A percentile compares a stretch with the other conserved stretches of the same genome.
These are phyloP conservation scores for Lepeophtheirus nordmannii DNA, from an alignment of 2,888 invertebrate species.

Conservation along the genomic window DNA sequence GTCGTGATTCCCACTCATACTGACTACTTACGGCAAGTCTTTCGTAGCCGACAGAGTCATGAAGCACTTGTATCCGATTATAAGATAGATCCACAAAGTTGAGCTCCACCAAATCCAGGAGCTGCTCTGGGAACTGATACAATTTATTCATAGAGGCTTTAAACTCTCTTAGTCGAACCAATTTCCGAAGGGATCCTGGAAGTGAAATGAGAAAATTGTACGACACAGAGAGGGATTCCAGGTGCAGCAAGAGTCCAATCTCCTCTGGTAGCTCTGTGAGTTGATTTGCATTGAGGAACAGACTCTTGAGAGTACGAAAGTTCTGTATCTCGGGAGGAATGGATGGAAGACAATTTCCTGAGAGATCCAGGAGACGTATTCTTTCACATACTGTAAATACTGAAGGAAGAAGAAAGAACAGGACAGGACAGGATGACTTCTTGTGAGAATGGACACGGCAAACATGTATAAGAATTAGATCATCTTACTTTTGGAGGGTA, in stretches of 20 bases:
- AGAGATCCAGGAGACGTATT: constrained; percentile 3
- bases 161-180: background rate
- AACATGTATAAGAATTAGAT: too few relatives aligned
- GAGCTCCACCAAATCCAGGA: background rate
- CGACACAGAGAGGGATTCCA: background rate
- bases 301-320: background rate
- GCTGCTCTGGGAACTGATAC: background rate
- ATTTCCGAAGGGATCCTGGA: background rate
- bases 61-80: background rate
- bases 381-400: background rate
- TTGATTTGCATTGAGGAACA: constrained; percentile 10
- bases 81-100: background rate
- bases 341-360: background rate
- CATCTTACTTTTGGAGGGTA: background rate
- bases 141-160: background rate
- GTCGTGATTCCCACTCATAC: background rate
- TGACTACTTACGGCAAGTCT: background rate
- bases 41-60: background rate
- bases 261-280: constrained; percentile 10
- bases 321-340: background rate
- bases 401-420: constrained; percentile 2
- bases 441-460: background rate
- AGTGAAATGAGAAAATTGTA: constrained; percentile 5
- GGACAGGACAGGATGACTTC: background rate
- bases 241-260: background rate